Percentiles rank a stretch among this genome's conserved stretches.
Evolutionary conservation across 2,797 vertebrate species (phyloP).

Genomic region (Phrynocephalus forsythii): DNA sequence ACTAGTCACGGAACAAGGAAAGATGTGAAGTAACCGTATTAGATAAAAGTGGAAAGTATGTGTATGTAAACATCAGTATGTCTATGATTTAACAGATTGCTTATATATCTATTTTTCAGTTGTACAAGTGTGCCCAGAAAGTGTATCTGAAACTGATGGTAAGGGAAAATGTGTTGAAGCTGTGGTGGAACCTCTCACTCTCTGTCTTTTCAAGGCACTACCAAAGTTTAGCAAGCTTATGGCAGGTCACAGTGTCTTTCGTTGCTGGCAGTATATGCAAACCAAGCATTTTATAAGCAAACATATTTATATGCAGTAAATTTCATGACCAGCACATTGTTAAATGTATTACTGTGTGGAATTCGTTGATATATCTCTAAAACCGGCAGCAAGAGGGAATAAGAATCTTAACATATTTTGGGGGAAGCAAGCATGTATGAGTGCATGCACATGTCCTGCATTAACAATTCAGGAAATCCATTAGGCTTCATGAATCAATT

Average conservation of each 20-base stretch:
- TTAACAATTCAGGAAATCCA: neutral
- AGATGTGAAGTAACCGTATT: no score
- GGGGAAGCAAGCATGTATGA: neutral
- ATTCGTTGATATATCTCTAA: conserved; percentile 14
- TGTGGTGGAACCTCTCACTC: neutral
- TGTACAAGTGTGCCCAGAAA: no score
- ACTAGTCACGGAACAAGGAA: no score
- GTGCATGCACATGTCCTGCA: neutral
- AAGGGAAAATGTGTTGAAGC: no score
- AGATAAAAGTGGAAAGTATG: no score
- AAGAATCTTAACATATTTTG: neutral
- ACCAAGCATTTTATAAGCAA: conserved; percentile 46
- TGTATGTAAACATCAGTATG: no score
- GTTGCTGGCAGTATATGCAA: conserved; percentile 59
- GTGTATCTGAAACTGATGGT: no score
- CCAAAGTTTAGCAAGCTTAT: conserved; percentile 22
- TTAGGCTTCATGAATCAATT: neutral
- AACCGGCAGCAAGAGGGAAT: neutral
- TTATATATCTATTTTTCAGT: no score
- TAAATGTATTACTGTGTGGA: neutral
- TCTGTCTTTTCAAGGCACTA: conserved; percentile 43
- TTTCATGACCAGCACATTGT: neutral
- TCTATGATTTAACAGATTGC: no score
- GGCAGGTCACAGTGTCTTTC: conserved; percentile 12
- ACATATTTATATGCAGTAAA: conserved; percentile 61